Conservation (phyloP, 1,140 invertebrate species). For the Macrostomum lignano region DNA sequence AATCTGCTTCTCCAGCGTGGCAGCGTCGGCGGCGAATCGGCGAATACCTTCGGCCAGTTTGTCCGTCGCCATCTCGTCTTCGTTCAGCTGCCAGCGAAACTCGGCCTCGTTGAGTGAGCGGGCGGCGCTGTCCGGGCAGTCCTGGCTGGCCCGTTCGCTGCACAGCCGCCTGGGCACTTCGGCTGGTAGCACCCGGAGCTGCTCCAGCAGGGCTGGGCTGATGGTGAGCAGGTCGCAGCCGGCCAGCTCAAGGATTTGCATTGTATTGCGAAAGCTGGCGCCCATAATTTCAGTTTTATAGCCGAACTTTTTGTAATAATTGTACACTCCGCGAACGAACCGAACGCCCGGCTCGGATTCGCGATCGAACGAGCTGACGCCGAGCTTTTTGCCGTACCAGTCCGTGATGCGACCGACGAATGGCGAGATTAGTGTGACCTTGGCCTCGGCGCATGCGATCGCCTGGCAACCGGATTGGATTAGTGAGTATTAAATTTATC, state of each 20-base stretch:
- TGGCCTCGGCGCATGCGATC: conserved; percentile 83
- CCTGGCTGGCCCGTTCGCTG: conserved; percentile 11
- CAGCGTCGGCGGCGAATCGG: conserved; percentile 70
- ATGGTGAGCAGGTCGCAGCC: conserved; percentile 95
- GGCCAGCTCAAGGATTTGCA: conserved; percentile 66
- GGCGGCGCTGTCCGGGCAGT: no score
- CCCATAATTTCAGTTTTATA: conserved; percentile 75
- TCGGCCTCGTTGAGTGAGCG: conserved; percentile 6
- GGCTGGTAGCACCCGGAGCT: conserved; percentile 13
- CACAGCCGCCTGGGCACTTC: conserved; percentile 10
- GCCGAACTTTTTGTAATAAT: conserved; percentile 92
- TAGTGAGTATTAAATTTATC: no score
- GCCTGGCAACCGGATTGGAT: conserved; percentile 30
- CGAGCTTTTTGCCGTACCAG: conserved; percentile 45
- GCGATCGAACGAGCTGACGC: not conserved
- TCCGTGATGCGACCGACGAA: conserved; percentile 61
- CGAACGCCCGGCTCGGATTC: conserved; percentile 34
- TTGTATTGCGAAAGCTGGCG: conserved; percentile 79
- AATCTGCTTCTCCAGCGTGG: conserved; percentile 41
- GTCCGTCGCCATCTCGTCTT: conserved; percentile 89
- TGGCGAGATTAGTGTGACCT: conserved; percentile 84
- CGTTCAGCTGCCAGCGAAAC: conserved; percentile 63
- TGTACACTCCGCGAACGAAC: conserved; percentile 79
- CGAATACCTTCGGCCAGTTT: conserved; percentile 82
- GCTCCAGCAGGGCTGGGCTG: conserved; percentile 15